Evolutionary conservation across 2,113 vertebrate genomes (phyloP), one percentile per base, ranked within the genome.

Genomic region (Nematolebias whitei): DNA sequence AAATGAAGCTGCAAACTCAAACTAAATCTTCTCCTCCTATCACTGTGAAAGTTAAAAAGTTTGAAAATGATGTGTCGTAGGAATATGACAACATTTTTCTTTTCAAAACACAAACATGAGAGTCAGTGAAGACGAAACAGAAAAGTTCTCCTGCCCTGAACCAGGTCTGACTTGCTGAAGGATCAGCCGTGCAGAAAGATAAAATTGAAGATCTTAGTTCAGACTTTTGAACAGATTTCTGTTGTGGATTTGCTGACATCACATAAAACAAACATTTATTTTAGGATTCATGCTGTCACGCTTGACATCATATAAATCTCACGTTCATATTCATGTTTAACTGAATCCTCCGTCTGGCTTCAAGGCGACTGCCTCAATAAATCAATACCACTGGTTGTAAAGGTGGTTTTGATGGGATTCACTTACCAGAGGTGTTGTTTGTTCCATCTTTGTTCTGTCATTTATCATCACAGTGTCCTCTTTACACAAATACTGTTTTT

Each of bases 401-500:
- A 39, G 49, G 50, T 29, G 32, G 14, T 35, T 62, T 70, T 62
- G 22, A 39, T 47, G 24, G 41, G 22, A 56, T 51, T 60, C 20
- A 59, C 18, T 58, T 51, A 32, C 16, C 53, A 50, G 35, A 29
- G 52, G n/a, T 26, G 47, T 57, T 56, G 40, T 57, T 56, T 71
- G 23, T 43, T 56, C 52, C 29, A 40, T 48, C 44, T 71, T 55
- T 55, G 14, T 55, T 39, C 20, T 29, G 45, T 55, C 68, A 71
- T 57, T 63, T 10, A 43, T 57, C 24, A 56, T 63, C 45, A 5
- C 29, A n/a, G 41, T 43, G 40, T 13, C 43, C n/a, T 53, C 29
- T 62, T 48, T 18, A 18, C 22, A 62, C n/a, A n/a, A n/a, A n/a
- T 45, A 41, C 47, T 54, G 11, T 29, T n/a, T 57, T 18, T 13